Base-by-base conservation (phyloP, 2,113 vertebrate genomes). In the Ailuropoda melanoleuca region DNA sequence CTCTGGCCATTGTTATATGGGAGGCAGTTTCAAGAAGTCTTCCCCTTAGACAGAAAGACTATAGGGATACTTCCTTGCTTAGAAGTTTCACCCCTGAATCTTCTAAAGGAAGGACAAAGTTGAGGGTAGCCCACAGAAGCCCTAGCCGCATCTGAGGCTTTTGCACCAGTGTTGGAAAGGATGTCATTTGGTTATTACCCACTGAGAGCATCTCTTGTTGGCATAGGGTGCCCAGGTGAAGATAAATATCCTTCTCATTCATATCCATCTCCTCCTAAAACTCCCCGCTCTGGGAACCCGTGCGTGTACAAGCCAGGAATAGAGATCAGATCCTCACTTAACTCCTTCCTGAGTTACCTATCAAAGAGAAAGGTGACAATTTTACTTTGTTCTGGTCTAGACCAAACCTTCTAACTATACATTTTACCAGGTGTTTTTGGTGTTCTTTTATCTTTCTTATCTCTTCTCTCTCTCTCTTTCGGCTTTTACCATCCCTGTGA, bases 1-100 rank as follows among this genome's bases (percentile, higher is more conserved):
- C 96, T 92, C 46, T 12, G 19, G 87, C n/a, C 93, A 83, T 83
- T 89, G 70, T 95, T 93, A 89, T 66, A 89, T 48, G 78, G 58
- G 24, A 90, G 31, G 10, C 29, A 93, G 72, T 95, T 13, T 53
- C 6, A 90, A 56, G 70, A 88, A 82, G 13, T 0, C 37, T 89
- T 94, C 37, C 56, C 43, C 14, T 64, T 78, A 34, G 64, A 43
- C 31, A 92, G 34, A 86, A 95, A 86, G 34, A 74, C 58, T 48
- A 58, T 53, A 60, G 58, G 43, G 21, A 58, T 93, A 37, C 70
- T 77, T 50, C 83, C 23, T 85, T 82, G 12, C 72, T 86, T 34
- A 46, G n/a, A 90, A 88, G 77, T 56, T 68, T 55, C 56, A 58
- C 48, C 43, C 19, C 31, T 55, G 46, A 26, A 34, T 84, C 64